Conservation (phyloP, 2,113 vertebrate species). For the Eublepharis macularius region DNA sequence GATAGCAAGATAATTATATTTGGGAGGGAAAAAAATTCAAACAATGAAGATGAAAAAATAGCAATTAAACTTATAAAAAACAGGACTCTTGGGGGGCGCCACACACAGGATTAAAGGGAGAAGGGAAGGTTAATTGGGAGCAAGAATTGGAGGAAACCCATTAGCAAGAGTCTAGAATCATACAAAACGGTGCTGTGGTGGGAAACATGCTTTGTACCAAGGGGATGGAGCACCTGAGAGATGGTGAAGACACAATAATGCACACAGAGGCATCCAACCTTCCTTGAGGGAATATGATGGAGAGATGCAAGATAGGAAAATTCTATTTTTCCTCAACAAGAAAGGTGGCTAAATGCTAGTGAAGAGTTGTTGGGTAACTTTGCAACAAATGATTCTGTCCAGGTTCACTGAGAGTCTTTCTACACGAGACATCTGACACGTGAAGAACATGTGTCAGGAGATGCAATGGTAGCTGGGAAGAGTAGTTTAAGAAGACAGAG, state of each 20-base stretch:
- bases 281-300: accelerated
- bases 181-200: constrained; percentile 39
- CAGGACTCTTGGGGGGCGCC: constrained; percentile 40
- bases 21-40: constrained; percentile 62
- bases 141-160: constrained; percentile 59
- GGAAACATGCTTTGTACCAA: neutral
- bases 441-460: too few species aligned
- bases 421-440: too few species aligned
- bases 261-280: accelerated
- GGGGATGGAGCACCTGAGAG: accelerated
- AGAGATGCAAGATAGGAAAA: neutral
- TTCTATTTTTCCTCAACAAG: neutral
- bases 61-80: constrained; percentile 67
- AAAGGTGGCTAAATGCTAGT: accelerated
- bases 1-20: constrained; percentile 70
- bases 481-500: too few species aligned
- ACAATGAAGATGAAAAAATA: constrained; percentile 66
- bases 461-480: too few species aligned
- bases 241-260: neutral
- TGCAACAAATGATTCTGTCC: neutral
- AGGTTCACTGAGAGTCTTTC: too few species aligned
- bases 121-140: constrained; percentile 75
- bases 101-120: constrained; percentile 60
- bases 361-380: neutral
- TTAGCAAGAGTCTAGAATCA: constrained; percentile 48